phyloP scores from a whole-genome alignment of 2,113 vertebrate genomes.

The Tyrannus savana region DNA sequence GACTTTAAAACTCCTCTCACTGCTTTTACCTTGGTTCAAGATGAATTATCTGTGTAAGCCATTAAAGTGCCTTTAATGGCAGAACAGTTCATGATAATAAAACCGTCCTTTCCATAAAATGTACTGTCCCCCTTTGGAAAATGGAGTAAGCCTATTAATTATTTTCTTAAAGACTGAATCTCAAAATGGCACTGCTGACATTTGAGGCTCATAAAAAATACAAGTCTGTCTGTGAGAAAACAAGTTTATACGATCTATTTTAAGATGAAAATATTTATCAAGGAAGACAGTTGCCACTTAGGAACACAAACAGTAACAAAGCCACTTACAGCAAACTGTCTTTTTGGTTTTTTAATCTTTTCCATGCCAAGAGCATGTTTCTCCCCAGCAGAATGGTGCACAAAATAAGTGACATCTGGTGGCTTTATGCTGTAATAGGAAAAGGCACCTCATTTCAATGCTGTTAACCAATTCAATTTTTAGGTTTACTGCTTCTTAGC shows the following conservation, averaged over 20 bases:
- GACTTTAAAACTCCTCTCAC: background rate
- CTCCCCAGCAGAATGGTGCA: background rate
- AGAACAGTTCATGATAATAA: background rate
- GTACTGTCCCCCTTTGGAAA: background rate
- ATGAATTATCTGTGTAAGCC: background rate
- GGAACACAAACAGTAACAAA: background rate
- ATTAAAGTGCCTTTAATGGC: background rate
- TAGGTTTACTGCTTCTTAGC: background rate
- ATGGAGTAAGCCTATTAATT: conserved; percentile 5
- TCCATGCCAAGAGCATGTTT: background rate
- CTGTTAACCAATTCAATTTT: background rate
- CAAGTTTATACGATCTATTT: background rate
- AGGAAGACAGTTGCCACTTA: background rate
- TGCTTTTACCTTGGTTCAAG: background rate
- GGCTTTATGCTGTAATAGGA: background rate
- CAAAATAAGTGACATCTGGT: conserved; percentile 31
- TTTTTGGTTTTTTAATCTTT: background rate
- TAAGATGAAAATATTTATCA: conserved; percentile 1
- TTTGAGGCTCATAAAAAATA: conserved; percentile 20
- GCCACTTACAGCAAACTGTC: background rate
- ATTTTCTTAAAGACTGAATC: background rate
- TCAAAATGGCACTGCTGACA: conserved; percentile 15
- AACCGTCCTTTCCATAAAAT: background rate
- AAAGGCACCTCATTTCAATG: background rate
- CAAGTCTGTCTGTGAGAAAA: background rate